Evolutionary conservation across 1,140 invertebrate genomes (phyloP), one percentile per base, ranked within the genome.

Genomic region (Lycorma delicatula): DNA sequence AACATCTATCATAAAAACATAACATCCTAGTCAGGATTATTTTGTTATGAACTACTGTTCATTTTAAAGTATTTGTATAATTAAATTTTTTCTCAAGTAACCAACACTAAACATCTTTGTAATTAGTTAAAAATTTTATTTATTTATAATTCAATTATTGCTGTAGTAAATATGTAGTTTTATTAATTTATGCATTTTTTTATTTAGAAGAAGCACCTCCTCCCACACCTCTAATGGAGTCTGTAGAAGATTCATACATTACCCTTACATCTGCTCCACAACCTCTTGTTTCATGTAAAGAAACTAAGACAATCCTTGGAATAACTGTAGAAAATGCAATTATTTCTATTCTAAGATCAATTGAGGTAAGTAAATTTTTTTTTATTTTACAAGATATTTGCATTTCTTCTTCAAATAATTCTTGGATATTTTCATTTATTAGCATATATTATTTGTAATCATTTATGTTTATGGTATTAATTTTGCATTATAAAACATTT

Each of bases 311-410:
- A 13, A 63, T 75, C 16, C 64, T 73, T 31, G 75, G 74, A 1
- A 70, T 76, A 44, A 77, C 76, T n/a, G 70, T 78, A 0, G 77
- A 79, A 66, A 72, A 70, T 20, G 72, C 76, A 11, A 65, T 77
- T 22, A 69, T 77, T 7, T 67, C 71, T 38, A 69, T 76, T 7
- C 67, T 79, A 13, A 74, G 72, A 66, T 68, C 71, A 20, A 66
- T 77, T 18, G 76, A 79, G 72, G 76, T 75, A 54, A 62, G 47
- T 46, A 20, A 48, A 54, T 44, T 26, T 12, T 46, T 26, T 27
- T 9, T 48, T 29, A 4, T 6, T 2, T 20, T 13, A 20, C 23
- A 22, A 38, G 36, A 38, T 36, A 38, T 36, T 2, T 28, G 29
- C n/a, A 50, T n/a, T 16, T 28, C 2, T 52, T 28, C 2, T 28